Evolutionary conservation across 2,888 invertebrate genomes (phyloP), one percentile per base, ranked within the genome.

Genomic region (Cactoblastis cactorum): DNA sequence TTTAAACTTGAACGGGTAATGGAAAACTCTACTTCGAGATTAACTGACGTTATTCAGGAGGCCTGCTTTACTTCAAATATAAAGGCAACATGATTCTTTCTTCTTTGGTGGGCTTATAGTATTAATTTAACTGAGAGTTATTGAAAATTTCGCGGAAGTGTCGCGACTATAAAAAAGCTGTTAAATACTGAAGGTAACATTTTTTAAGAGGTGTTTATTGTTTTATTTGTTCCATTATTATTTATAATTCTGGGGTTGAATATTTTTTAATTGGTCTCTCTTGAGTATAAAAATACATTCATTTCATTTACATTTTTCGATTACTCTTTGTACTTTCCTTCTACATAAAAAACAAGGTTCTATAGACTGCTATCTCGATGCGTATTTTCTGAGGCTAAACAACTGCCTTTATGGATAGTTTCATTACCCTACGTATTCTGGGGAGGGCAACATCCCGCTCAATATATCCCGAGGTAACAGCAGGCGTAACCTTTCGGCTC

Each of bases 1-100:
- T 52, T 45, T 55, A n/a, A 59, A 66, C 50, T 71, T 57, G 38
- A 69, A 19, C 62, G 77, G 62, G 45, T 77, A 69, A 65, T 69
- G 71, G 75, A 77, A 77, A 79, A 76, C 65, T 79, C 69, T 67
- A 54, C 61, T 65, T 66, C 54, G 52, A 54, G 57, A 62, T 62
- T 55, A 70, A 52, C 63, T 64, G 53, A 57, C 62, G 51, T 41
- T 58, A 63, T 68, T 62, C 18, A 54, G 59, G 51, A 64, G 69
- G 41, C 46, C 15, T 37, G 3, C 24, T 35, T 53, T 47, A 58
- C 63, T 65, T 59, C 14, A 51, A 56, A 50, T 63, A 65, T 49
- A 8, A 4, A 15, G 17, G 9, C 22, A 18, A 17, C 12, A 18
- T 15, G 49, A 43, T 49, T 38, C 58, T 54, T 61, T 57, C 14